These are phyloP conservation scores for Lytechinus variegatus DNA, from an alignment of 35 echinoderm and acorn worm species.

Conservation along the genomic window DNA sequence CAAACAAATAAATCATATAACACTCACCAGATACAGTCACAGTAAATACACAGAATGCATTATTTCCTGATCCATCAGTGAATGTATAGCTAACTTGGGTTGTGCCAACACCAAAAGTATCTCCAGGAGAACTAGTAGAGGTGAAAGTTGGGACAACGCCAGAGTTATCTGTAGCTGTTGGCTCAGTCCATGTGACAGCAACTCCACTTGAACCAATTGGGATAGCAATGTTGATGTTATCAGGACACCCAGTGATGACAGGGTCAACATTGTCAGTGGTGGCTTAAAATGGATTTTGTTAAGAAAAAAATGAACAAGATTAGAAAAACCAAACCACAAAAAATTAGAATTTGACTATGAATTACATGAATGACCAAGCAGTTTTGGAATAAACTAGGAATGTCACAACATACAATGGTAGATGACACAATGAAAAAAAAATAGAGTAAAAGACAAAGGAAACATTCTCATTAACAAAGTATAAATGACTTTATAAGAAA, in stretches of 20 bases:
- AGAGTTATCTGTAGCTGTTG: constrained; percentile 70
- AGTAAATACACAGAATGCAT: constrained; percentile 34
- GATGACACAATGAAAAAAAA: neutral
- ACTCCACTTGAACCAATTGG: constrained; percentile 9
- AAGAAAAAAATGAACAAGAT: too few species aligned
- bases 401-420: too few species aligned
- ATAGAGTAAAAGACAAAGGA: too few species aligned
- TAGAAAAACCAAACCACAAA: too few species aligned
- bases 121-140: constrained; percentile 4
- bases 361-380: too few species aligned
- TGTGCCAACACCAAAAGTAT: constrained; percentile 32
- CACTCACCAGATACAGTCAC: constrained; percentile 27
- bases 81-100: constrained; percentile 54
- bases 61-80: constrained; percentile 46
- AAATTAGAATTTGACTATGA: too few species aligned
- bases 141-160: neutral
- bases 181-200: constrained; percentile 60
- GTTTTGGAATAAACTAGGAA: too few species aligned
- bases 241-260: constrained; percentile 52
- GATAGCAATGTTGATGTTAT: constrained; percentile 31
- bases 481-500: too few species aligned
- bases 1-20: too few species aligned
- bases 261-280: constrained; percentile 54
- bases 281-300: neutral
- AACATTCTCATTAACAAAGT: too few species aligned